phyloP scores from a whole-genome alignment of 2,888 invertebrate species.

The Lamellibrachia satsuma region DNA sequence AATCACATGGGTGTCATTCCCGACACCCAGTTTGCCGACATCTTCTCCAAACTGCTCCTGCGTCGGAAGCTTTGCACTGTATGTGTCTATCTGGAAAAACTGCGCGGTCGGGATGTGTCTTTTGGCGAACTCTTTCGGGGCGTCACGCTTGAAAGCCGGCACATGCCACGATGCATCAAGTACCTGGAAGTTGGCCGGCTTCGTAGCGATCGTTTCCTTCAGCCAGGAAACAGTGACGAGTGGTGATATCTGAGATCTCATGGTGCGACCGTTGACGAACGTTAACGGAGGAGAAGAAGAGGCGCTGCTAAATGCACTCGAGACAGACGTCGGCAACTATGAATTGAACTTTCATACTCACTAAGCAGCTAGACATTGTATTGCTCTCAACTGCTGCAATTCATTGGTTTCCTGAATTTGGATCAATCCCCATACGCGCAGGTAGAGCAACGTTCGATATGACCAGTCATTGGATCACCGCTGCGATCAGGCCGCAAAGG shows the following conservation, averaged over 20 bases:
- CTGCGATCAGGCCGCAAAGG: too few relatives aligned
- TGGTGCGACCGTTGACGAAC: background rate
- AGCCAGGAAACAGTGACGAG: conserved; percentile 18
- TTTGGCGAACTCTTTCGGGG: conserved; percentile 48
- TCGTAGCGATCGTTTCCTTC: background rate
- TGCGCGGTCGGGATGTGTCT: conserved; percentile 58
- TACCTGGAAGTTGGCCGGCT: conserved; percentile 42
- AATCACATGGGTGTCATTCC: conserved; percentile 55
- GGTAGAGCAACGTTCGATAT: too few relatives aligned
- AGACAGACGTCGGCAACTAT: background rate
- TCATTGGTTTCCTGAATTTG: background rate
- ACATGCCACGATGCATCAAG: conserved; percentile 59
- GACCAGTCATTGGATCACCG: too few relatives aligned
- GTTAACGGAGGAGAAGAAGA: background rate
- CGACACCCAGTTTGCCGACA: conserved; percentile 55
- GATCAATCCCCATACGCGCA: too few relatives aligned
- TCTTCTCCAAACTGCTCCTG: conserved; percentile 52
- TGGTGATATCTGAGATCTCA: background rate
- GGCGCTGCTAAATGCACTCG: background rate
- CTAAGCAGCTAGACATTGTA: background rate
- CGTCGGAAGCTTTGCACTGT: conserved; percentile 57
- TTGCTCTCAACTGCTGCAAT: background rate
- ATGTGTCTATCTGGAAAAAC: conserved; percentile 59
- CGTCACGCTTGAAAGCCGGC: conserved; percentile 50
- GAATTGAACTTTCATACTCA: background rate